These are phyloP conservation scores for Tenthredo livida DNA, from an alignment of 2,888 invertebrate species.

Conservation along the genomic window DNA sequence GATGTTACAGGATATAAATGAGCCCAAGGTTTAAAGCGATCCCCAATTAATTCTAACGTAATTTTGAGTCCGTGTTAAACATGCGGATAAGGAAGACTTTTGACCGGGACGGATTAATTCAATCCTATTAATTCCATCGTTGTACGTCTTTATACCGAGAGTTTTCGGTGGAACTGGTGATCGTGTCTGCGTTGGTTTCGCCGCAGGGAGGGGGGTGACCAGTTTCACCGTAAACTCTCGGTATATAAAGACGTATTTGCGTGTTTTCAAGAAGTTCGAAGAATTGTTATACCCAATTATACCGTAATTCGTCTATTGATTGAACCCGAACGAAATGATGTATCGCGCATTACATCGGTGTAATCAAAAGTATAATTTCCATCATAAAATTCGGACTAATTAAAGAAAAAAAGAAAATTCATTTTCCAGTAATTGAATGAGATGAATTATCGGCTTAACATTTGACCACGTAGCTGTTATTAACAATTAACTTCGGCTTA, in stretches of 20 bases:
- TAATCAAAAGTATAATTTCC: neutral
- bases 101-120: neutral
- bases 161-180: too few species aligned
- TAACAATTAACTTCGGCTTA: too few species aligned
- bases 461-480: too few species aligned
- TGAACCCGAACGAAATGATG: neutral
- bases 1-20: neutral
- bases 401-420: neutral
- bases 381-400: neutral
- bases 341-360: too few species aligned
- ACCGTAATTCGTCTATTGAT: neutral
- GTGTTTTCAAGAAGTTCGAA: neutral
- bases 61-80: slow-evolving; percentile 1
- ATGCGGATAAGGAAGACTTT: neutral
- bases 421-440: too few species aligned
- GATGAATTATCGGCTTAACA: too few species aligned
- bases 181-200: too few species aligned
- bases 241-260: neutral
- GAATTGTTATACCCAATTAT: neutral
- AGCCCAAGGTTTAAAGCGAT: neutral
- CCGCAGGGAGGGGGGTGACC: too few species aligned
- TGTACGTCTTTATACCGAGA: too few species aligned
- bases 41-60: slow-evolving; percentile 6
- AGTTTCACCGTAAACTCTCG: too few species aligned
- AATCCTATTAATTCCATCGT: too few species aligned